Evolutionary conservation across 2,888 invertebrate species (phyloP).

Genomic region (Acanthacorydalis orientalis): DNA sequence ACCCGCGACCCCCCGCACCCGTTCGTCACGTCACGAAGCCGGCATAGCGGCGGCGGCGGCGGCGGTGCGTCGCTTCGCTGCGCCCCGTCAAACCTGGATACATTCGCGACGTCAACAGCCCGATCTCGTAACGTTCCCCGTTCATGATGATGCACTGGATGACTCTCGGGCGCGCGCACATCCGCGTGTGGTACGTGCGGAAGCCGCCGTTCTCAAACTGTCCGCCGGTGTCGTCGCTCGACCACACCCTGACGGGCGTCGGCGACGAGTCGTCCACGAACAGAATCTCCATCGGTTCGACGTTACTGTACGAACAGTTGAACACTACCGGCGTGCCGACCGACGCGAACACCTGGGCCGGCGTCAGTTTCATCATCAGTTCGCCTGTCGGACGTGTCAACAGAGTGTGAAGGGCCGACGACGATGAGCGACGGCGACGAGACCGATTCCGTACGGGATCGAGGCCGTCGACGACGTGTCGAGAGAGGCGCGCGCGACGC

Average conservation of each 20-base stretch:
- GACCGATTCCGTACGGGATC: too few relatives aligned
- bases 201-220: conserved; percentile 9
- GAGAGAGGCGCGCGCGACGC: too few relatives aligned
- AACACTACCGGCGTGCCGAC: conserved; percentile 26
- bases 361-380: conserved; percentile 30
- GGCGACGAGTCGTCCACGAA: conserved; percentile 18
- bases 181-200: conserved; percentile 17
- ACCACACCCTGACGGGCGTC: conserved; percentile 7
- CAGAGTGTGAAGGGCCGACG: too few relatives aligned
- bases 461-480: too few relatives aligned
- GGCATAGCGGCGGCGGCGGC: too few relatives aligned
- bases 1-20: not conserved
- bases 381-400: not conserved
- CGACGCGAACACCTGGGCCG: conserved; percentile 24
- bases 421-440: too few relatives aligned
- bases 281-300: conserved; percentile 22
- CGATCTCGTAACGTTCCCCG: conserved; percentile 17
- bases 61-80: too few relatives aligned
- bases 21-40: too few relatives aligned
- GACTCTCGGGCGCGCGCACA: conserved; percentile 7
- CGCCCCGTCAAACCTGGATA: conserved; percentile 20
- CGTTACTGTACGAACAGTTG: conserved; percentile 31
- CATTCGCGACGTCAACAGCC: conserved; percentile 20
- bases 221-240: conserved; percentile 8
- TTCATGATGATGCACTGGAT: conserved; percentile 22